Base-by-base conservation (phyloP, 2,888 invertebrate species). In the Rutpela maculata region DNA sequence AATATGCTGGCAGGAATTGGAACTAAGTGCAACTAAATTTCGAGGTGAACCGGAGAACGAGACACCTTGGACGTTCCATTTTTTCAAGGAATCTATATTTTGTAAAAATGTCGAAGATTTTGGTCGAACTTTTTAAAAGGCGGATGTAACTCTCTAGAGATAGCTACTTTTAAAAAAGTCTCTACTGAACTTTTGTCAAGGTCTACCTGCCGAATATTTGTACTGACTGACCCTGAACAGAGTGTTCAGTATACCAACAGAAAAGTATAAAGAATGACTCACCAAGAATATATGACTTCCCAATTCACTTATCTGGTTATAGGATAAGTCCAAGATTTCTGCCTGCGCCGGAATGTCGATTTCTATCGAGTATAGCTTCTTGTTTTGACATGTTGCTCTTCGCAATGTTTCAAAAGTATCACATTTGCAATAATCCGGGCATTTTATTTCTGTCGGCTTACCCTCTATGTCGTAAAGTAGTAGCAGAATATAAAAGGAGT, bases 261-360 rank as follows among this genome's bases (percentile, higher is more conserved):
- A 43, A 43, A 43, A 43, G 1, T 12, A 43, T 7, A 43, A 43
- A 81, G 72, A 71, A 22, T 35, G 56, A 85, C 87, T 89, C 88
- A 94, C 94, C 91, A 91, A 89, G 86, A 94, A 94, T 87, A 92
- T 91, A 84, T 90, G 91, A 85, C 92, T 92, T 76, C 93, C 92
- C 85, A 94, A 87, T 82, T 91, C 91, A 81, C 91, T 92, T 80
- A 94, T 93, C 83, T 91, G 91, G 88, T 94, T 94, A 80, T 91
- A 90, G 81, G 92, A 92, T 79, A 94, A 88, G 87, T 92, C 92
- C 79, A 94, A 91, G 62, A 93, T 89, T 88, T 94, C 92, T 38
- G 93, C 84, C 22, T 89, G 89, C 65, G 89, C 88, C 0, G 94
- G 92, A 84, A 94, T 91, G 83, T 92, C 93, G 76, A 93, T 89